Evolutionary conservation across 2,797 vertebrate genomes (phyloP).

Genomic region (Cichlasoma orientale): DNA sequence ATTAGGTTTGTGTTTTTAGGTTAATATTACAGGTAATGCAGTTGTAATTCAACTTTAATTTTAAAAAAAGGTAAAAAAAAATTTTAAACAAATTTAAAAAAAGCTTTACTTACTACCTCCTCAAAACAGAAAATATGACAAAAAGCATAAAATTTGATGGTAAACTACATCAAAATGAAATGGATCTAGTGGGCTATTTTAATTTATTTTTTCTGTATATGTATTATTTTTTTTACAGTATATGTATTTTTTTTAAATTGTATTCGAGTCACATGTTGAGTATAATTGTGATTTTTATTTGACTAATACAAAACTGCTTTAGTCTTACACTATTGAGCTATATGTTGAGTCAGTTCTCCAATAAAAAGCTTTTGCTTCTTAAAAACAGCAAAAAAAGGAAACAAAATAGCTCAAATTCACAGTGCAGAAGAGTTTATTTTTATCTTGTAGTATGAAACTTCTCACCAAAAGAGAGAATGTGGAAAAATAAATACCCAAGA

Average conservation of each 20-base stretch:
- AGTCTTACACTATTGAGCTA: background rate
- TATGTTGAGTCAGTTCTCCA: background rate
- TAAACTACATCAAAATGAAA: background rate
- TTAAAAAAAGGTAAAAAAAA: too few species aligned
- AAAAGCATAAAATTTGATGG: background rate
- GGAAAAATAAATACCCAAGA: slow-evolving; percentile 69
- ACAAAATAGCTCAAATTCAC: background rate
- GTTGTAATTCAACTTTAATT: background rate
- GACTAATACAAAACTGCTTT: background rate
- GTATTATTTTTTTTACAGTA: too few species aligned
- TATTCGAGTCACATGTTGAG: background rate
- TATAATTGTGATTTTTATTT: background rate
- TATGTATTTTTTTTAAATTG: background rate
- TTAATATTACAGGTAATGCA: background rate
- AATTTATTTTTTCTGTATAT: too few species aligned
- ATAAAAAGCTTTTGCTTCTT: background rate
- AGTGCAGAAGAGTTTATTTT: slow-evolving; percentile 57
- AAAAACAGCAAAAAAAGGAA: background rate
- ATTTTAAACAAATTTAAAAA: background rate
- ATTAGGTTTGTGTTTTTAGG: too few species aligned
- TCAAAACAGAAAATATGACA: background rate
- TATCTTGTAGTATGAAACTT: slow-evolving; percentile 41
- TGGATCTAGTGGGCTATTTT: background rate
- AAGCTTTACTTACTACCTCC: background rate
- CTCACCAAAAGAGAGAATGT: slow-evolving; percentile 53